Evolutionary conservation across 2,113 vertebrate species (phyloP).

Genomic region (Nibea coibor): DNA sequence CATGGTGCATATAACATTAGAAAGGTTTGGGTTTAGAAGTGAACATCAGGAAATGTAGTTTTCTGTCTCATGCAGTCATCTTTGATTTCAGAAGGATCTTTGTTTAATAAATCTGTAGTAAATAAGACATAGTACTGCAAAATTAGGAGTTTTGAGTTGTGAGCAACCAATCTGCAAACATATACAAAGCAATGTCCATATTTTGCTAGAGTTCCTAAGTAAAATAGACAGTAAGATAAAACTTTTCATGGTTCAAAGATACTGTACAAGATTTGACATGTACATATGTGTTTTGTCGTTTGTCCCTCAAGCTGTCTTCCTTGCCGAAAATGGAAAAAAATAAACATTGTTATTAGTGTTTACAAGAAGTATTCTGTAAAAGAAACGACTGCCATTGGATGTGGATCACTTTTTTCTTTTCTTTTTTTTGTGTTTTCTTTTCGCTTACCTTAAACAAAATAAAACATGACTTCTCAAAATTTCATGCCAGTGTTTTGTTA

Average conservation of each 20-base stretch:
- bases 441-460: conserved; percentile 44
- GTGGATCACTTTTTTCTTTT: conserved; percentile 2
- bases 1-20: neutral
- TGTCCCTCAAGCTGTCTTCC: conserved; percentile 44
- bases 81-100: conserved; percentile 9
- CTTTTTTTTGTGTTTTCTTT: conserved; percentile 17
- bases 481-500: neutral
- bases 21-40: conserved; percentile 18
- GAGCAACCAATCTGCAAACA: conserved; percentile 10
- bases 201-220: conserved; percentile 10
- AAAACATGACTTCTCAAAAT: conserved; percentile 50
- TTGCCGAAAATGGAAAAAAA: neutral
- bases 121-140: conserved; percentile 22
- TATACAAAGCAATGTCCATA: neutral
- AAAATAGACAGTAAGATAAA: conserved; percentile 5
- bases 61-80: conserved; percentile 11
- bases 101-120: conserved; percentile 28
- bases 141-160: conserved; percentile 20
- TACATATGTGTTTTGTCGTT: conserved; percentile 63
- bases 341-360: conserved; percentile 23
- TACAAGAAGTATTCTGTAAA: conserved; percentile 27
- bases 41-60: conserved; percentile 11
- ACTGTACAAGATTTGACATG: conserved; percentile 55
- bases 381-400: conserved; percentile 20
- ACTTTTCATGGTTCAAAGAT: conserved; percentile 32